Percentiles rank a stretch among this genome's conserved stretches.
Evolutionary conservation across 2,888 invertebrate species (phyloP).

Genomic region (Dasysyrphus tricinctus): DNA sequence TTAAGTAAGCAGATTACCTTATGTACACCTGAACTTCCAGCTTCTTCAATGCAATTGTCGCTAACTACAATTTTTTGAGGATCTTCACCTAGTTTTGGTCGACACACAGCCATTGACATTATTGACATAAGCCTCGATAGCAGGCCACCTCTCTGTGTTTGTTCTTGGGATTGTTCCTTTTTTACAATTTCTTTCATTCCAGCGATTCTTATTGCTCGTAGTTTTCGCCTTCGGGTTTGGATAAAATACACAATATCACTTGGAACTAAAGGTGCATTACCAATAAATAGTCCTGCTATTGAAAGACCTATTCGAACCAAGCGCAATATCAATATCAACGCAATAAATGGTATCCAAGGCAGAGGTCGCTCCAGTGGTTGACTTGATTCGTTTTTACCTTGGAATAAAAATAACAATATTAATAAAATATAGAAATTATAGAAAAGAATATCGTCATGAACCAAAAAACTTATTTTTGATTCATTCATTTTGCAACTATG

Average conservation of each 20-base stretch:
- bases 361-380: conserved; percentile 79
- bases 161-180: conserved; percentile 74
- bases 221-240: conserved; percentile 80
- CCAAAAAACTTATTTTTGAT: no score
- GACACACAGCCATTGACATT: conserved; percentile 79
- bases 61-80: not conserved
- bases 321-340: conserved; percentile 80
- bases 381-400: conserved; percentile 54
- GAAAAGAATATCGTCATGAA: no score
- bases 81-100: conserved; percentile 77
- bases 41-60: not conserved
- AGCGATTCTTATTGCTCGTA: conserved; percentile 80
- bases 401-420: not conserved
- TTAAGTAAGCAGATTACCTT: not conserved
- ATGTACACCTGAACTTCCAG: not conserved
- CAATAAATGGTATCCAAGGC: conserved; percentile 81
- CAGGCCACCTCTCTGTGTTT: conserved; percentile 57
- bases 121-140: conserved; percentile 76
- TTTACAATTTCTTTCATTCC: conserved; percentile 78
- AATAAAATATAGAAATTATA: no score
- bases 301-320: conserved; percentile 79
- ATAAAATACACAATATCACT: conserved; percentile 80
- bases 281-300: conserved; percentile 79
- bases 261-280: conserved; percentile 79
- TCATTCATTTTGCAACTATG: no score